A percentile compares a stretch with the other conserved stretches of the same genome.
phyloP scores from a whole-genome alignment of 1,140 invertebrate species.

The Babylonia areolata region DNA sequence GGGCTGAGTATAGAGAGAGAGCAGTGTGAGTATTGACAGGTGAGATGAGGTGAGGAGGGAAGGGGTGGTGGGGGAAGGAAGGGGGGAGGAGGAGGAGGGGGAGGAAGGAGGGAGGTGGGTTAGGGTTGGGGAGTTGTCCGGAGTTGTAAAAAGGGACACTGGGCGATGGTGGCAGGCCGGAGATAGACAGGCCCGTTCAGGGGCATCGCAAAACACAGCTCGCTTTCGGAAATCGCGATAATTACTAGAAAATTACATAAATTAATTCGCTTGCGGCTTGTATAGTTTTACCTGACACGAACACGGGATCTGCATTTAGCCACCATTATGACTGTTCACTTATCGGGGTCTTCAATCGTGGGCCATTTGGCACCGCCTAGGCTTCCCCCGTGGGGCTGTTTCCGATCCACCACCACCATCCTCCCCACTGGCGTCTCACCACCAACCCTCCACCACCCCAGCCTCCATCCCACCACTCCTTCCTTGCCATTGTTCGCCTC shows the following conservation, averaged over 20 bases:
- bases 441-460: no score
- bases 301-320: constrained; percentile 31
- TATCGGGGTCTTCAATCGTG: background rate
- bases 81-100: background rate
- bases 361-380: background rate
- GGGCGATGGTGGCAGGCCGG: constrained; percentile 6
- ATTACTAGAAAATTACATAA: constrained; percentile 36
- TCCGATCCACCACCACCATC: constrained; percentile 3
- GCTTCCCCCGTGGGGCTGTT: background rate
- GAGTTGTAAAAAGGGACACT: background rate
- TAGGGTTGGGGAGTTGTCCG: background rate
- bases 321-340: constrained; percentile 33
- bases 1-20: no score
- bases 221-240: constrained; percentile 28
- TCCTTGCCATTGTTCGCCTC: background rate
- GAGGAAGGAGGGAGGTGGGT: background rate
- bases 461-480: background rate
- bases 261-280: constrained; percentile 31
- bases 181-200: constrained; percentile 20
- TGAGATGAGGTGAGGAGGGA: background rate
- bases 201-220: constrained; percentile 17
- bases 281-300: constrained; percentile 36
- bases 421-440: no score
- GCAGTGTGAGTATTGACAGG: background rate
- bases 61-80: background rate